Conservation (phyloP, 2,113 vertebrate species). For the Clinocottus analis region DNA sequence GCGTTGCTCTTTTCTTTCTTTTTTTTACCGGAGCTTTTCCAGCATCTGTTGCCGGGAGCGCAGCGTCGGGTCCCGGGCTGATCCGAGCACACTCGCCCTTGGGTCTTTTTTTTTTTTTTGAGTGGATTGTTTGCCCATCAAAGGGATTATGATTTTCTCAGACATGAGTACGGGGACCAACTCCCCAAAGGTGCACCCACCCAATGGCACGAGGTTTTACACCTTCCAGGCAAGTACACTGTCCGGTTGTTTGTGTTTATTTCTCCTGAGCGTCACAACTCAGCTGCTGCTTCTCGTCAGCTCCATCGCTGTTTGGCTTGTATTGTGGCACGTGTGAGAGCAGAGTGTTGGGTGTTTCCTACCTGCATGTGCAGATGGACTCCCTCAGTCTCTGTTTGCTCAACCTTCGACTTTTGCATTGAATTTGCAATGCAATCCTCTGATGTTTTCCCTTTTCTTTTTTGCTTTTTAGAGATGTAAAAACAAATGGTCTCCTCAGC, state of each 20-base stretch:
- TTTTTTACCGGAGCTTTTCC: conserved; percentile 31
- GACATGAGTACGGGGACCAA: conserved; percentile 96
- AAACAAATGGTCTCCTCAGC: neutral
- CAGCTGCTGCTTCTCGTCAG: neutral
- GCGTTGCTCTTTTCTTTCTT: conserved; percentile 10
- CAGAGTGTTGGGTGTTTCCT: conserved; percentile 30
- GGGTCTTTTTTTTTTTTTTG: conserved; percentile 14
- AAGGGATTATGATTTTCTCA: conserved; percentile 96
- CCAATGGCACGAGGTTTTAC: conserved; percentile 97
- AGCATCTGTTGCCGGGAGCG: conserved; percentile 59
- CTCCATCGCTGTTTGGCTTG: neutral
- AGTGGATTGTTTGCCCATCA: conserved; percentile 81
- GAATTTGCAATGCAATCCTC: neutral
- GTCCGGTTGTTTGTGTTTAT: neutral
- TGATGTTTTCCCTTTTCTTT: neutral
- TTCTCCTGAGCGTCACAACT: neutral
- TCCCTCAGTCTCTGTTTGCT: neutral
- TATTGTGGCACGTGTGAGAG: neutral
- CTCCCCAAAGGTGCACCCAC: conserved; percentile 96
- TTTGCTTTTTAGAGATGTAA: neutral
- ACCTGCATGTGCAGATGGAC: neutral
- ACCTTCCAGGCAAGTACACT: conserved; percentile 94
- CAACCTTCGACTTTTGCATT: neutral
- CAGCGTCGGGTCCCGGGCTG: conserved; percentile 79
- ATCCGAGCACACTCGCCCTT: conserved; percentile 75